Evolutionary conservation across 2,113 vertebrate genomes (phyloP).

Genomic region (Eretmochelys imbricata): DNA sequence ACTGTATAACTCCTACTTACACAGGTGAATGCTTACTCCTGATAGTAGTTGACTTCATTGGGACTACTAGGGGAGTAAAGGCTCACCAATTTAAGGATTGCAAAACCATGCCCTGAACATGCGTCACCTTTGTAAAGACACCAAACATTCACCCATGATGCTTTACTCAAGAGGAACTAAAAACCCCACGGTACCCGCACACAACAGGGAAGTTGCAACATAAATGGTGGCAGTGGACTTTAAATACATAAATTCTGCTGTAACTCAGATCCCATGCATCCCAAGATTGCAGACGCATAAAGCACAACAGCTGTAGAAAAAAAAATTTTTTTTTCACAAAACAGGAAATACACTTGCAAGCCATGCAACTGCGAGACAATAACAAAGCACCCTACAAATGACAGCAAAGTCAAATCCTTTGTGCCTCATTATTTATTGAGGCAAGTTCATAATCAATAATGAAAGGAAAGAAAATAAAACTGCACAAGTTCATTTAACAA

Average conservation of each 20-base stretch:
- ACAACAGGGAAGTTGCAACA: fast-evolving
- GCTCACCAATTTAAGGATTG: not conserved
- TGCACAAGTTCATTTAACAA: not conserved
- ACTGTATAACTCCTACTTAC: not conserved
- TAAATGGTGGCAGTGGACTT: not conserved
- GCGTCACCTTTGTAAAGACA: not conserved
- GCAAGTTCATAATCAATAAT: not conserved
- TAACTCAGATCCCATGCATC: not conserved
- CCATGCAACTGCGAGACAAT: not conserved
- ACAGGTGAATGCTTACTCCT: not conserved
- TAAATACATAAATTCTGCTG: not conserved
- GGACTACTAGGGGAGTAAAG: not conserved
- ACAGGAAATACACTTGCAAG: constrained; percentile 14
- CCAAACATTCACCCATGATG: not conserved
- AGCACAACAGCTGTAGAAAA: not conserved
- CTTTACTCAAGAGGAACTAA: not conserved
- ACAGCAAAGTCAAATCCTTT: not conserved
- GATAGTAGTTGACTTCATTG: not conserved
- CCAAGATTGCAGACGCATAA: not conserved
- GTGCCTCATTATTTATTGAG: not conserved
- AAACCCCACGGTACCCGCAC: not conserved
- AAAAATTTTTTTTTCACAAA: not conserved
- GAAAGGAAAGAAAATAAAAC: not conserved
- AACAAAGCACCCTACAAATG: not conserved
- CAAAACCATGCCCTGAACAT: not conserved